Evolutionary conservation across 2,113 vertebrate genomes (phyloP), one percentile per base, ranked within the genome.

Genomic region (Chaenocephalus aceratus): DNA sequence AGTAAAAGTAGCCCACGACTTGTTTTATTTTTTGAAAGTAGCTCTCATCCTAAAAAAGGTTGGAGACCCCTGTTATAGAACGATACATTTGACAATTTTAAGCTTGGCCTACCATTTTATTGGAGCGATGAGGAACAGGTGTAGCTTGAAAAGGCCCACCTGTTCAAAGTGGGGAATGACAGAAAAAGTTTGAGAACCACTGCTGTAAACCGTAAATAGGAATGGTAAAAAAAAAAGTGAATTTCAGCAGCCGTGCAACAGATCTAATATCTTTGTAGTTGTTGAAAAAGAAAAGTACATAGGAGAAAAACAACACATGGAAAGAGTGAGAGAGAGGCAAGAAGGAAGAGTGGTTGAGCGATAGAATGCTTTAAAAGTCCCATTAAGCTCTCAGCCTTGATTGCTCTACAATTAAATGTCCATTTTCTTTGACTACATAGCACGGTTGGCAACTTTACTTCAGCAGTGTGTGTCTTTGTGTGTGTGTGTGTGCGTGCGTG

Each of bases 381-480:
- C 84, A 91, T 93, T 93, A 90, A 88, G 86, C 90, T 87, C 86
- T 91, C 87, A 88, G 86, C 68, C 80, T 86, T 90, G 88, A 93
- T 93, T 93, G 89, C 86, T 86, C 90, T 74, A 89, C 89, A 90
- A 93, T 91, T 91, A 91, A 90, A 91, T 87, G 86, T 90, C 86
- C 90, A 91, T 91, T 91, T 93, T 90, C 91, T 87, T 86, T 84
- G 77, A 74, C 73, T 85, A 67, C 78, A 81, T 80, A 82, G 85
- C 81, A 77, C 69, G 53, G 75, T 85, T 88, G 84, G 64, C 79
- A 82, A 83, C 81, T 78, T 83, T 51, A 80, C 72, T 80, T 75
- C 46, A 15, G 75, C 83, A 73, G 83, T 79, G 78, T 70, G 78
- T 88, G 84, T 75, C 46, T 65, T 11, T 59, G 46, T 36, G n/a